Conservation (phyloP, 2,113 vertebrate species). For the Hyaena hyaena region DNA sequence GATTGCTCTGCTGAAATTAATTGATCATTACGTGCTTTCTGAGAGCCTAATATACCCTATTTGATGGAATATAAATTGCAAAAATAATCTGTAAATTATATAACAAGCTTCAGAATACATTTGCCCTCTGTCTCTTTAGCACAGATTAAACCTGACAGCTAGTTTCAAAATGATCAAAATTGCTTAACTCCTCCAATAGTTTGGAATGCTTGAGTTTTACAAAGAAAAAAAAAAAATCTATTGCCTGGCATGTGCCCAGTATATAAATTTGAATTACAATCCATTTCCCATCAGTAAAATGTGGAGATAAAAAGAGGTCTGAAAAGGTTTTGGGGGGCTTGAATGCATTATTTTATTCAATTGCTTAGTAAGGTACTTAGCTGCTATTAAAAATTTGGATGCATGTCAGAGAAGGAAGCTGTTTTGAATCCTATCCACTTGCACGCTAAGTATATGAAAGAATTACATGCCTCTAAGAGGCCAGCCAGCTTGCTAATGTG, state of each 20-base stretch:
- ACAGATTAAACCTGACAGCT: constrained; percentile 80
- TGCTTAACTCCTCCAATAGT: constrained; percentile 76
- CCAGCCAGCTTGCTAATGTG: constrained; percentile 35
- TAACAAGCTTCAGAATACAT: constrained; percentile 80
- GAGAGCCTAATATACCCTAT: constrained; percentile 83
- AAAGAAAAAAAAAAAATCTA: constrained; percentile 64
- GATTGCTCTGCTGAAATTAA: constrained; percentile 85
- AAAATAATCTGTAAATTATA: constrained; percentile 83
- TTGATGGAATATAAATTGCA: constrained; percentile 84
- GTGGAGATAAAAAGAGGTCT: constrained; percentile 49
- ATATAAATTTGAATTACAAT: constrained; percentile 65
- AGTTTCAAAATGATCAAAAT: constrained; percentile 84
- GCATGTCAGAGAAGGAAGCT: constrained; percentile 45
- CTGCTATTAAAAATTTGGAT: constrained; percentile 72
- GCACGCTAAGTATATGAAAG: not conserved
- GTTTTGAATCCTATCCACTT: constrained; percentile 68
- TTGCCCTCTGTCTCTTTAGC: constrained; percentile 76
- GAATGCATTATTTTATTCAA: constrained; percentile 73
- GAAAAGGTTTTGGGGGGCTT: constrained; percentile 53
- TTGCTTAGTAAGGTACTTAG: constrained; percentile 72
- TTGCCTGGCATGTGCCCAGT: constrained; percentile 21
- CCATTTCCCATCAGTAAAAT: constrained; percentile 54
- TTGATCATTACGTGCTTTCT: constrained; percentile 85
- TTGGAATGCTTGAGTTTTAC: constrained; percentile 68
- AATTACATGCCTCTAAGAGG: constrained; percentile 29